Base-by-base conservation (phyloP, 1,140 invertebrate species). In the Goniozus legneri region DNA sequence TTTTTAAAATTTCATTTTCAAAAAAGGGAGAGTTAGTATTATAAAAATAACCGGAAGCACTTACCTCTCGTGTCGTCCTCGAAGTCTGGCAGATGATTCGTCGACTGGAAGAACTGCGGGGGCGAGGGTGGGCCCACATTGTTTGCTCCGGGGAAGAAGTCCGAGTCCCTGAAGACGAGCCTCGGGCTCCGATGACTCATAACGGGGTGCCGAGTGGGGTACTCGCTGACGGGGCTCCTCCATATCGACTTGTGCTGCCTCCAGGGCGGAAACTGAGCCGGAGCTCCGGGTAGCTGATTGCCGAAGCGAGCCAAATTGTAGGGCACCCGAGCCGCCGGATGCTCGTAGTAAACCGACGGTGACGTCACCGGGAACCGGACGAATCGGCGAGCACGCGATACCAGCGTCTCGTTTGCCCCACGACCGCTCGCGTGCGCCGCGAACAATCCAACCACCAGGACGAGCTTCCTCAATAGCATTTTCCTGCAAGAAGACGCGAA, bases 141-240 rank as follows among this genome's bases (percentile, higher is more conserved):
- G 2, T 27, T 27, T 4, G 67, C 54, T 14, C 36, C 60, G 49
- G 30, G 71, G 58, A 56, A 38, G 33, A 67, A 73, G 16, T 76
- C 73, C 48, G 58, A 65, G 27, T 79, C 78, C 0, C 77, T 64
- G 41, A 80, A 80, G 21, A 80, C 78, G 2, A 80, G 51, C 31
- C 78, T 50, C 0, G 77, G 78, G 4, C 75, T 78, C 35, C 78
- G 65, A 32, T 78, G 77, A 0, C 71, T 72, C 75, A 79, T 77
- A 10, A 76, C 69, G n/a, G 76, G 75, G n/a, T n/a, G n/a, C n/a
- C n/a, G n/a, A 21, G 65, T 61, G 6, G 55, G 37, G 35, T 62
- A 66, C 10, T 69, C 68, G 13, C 49, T 24, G 2, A 52, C 38
- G 4, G 56, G 58, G 18, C 59, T 60, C 8, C 71, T 52, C 73